Conservation (phyloP, 2,113 vertebrate genomes). For the Jaculus jaculus region DNA sequence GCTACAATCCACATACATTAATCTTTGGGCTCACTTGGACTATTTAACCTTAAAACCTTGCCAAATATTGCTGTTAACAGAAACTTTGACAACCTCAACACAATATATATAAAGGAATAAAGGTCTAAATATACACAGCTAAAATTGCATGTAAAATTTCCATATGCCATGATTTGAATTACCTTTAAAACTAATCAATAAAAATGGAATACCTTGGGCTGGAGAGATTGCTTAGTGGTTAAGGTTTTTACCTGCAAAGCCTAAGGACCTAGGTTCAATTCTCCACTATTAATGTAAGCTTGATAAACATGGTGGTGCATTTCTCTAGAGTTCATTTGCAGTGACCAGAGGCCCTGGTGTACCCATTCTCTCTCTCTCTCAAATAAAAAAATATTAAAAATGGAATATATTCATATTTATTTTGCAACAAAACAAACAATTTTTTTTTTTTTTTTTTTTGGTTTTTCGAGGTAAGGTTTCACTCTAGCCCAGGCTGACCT, state of each 20-base stretch:
- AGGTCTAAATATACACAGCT: not conserved
- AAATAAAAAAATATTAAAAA: not conserved
- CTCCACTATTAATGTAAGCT: too few species aligned
- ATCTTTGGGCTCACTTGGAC: not conserved
- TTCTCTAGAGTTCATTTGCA: too few species aligned
- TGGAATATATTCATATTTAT: not conserved
- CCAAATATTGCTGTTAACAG: not conserved
- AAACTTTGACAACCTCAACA: not conserved
- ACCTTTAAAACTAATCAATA: not conserved
- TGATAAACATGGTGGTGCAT: too few species aligned
- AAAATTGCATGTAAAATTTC: not conserved
- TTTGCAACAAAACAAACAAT: not conserved
- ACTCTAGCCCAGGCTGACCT: too few species aligned
- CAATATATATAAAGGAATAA: not conserved
- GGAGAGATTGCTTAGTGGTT: too few species aligned
- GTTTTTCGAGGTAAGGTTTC: too few species aligned
- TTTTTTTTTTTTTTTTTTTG: too few species aligned
- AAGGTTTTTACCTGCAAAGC: too few species aligned
- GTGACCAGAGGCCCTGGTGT: too few species aligned
- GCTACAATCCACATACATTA: not conserved
- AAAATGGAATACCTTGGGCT: not conserved
- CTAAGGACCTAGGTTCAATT: too few species aligned
- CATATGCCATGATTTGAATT: not conserved
- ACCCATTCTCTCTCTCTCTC: too few species aligned
- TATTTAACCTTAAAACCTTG: constrained; percentile 44